Percentiles rank a stretch among this genome's conserved stretches.
Conservation (phyloP, 2,113 vertebrate genomes). For the Donacobius atricapilla region DNA sequence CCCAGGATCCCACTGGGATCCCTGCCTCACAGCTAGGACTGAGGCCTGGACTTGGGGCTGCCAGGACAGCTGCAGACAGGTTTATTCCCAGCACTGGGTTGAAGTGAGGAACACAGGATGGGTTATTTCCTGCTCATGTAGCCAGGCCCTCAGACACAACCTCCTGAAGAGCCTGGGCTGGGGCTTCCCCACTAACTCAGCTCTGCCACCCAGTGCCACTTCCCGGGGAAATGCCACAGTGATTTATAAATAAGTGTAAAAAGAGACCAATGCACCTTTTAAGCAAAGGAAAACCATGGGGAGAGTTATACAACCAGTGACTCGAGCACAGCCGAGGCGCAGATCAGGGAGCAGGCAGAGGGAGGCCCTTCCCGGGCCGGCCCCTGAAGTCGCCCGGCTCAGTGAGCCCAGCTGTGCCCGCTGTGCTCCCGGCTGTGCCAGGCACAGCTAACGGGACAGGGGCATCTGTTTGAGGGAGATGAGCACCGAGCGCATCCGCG, state of each 20-base stretch:
- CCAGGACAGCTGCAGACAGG: neutral
- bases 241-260: conserved; percentile 79
- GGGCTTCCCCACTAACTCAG: neutral
- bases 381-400: neutral
- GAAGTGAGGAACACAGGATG: neutral
- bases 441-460: conserved; percentile 83
- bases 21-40: neutral
- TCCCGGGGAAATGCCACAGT: conserved; percentile 72
- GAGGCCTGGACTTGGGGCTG: neutral
- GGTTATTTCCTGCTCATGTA: neutral
- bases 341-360: conserved; percentile 4
- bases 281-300: conserved; percentile 77
- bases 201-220: conserved; percentile 35
- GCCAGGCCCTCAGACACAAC: neutral
- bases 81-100: neutral
- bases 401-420: neutral
- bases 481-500: conserved; percentile 95
- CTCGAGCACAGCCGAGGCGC: conserved; percentile 27
- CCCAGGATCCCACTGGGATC: accelerated
- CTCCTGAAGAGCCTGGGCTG: neutral
- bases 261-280: conserved; percentile 79
- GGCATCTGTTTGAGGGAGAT: conserved; percentile 97
- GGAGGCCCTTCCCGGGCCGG: neutral
- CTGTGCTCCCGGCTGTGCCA: conserved; percentile 1
- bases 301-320: conserved; percentile 59